phyloP scores from a whole-genome alignment of 2,797 vertebrate genomes.

The Dipus sagitta region DNA sequence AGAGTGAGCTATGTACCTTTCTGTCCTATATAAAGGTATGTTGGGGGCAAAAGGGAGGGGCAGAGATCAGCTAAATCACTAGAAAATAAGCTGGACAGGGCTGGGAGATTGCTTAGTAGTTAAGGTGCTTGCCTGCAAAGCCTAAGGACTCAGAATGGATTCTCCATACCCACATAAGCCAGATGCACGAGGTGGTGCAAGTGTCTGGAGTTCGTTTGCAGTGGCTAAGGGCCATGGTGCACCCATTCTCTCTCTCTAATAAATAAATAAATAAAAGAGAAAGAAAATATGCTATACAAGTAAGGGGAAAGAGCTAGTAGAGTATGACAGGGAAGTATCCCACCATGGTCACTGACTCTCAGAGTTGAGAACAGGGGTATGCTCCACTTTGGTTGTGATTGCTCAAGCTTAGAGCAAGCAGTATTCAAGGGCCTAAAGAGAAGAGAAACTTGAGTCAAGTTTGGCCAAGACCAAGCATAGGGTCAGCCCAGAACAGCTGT shows the following conservation, averaged over 20 bases:
- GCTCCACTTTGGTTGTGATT: background rate
- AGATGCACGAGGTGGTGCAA: too few species aligned
- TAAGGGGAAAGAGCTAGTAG: background rate
- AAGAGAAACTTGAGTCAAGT: background rate
- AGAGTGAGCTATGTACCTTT: too few species aligned
- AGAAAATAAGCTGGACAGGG: background rate
- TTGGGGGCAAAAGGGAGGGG: background rate
- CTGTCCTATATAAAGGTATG: too few species aligned
- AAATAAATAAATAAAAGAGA: too few species aligned
- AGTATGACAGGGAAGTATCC: background rate
- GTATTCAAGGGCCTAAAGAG: background rate
- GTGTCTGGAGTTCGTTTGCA: too few species aligned
- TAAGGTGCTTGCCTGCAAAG: too few species aligned
- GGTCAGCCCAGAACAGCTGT: background rate
- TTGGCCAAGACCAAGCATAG: conserved; percentile 8
- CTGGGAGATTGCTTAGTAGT: too few species aligned
- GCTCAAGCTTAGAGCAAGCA: background rate
- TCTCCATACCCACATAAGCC: too few species aligned
- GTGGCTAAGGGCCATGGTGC: too few species aligned
- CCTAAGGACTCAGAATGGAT: too few species aligned
- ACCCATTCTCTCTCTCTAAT: too few species aligned
- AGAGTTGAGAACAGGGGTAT: background rate
- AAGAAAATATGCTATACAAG: too few species aligned
- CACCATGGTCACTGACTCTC: background rate
- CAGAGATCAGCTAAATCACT: background rate